Evolutionary conservation across 2,113 vertebrate genomes (phyloP).

Genomic region (Ascaphus truei): DNA sequence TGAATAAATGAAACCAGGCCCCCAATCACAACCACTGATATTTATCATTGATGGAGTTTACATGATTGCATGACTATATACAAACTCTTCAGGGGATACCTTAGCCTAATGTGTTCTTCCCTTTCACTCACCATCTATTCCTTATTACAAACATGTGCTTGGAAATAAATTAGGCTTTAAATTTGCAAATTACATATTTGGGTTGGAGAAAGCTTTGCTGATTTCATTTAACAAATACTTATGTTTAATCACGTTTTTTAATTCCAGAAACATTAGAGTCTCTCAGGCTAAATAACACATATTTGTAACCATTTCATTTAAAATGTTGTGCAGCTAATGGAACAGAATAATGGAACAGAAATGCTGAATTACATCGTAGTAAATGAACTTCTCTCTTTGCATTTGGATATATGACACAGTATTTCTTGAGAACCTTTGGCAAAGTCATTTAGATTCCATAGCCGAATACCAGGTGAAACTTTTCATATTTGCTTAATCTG

Average conservation of each 20-base stretch:
- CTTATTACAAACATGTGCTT: slow-evolving; percentile 49
- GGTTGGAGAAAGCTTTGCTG: slow-evolving; percentile 30
- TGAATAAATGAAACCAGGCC: slow-evolving; percentile 29
- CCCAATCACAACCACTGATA: slow-evolving; percentile 25
- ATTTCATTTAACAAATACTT: slow-evolving; percentile 36
- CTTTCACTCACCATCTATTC: slow-evolving; percentile 41
- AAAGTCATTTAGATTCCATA: slow-evolving; percentile 45
- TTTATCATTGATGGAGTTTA: slow-evolving; percentile 26
- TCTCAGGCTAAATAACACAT: slow-evolving; percentile 52
- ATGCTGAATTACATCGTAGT: slow-evolving; percentile 44
- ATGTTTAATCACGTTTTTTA: slow-evolving; percentile 30
- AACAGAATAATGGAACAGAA: slow-evolving; percentile 47
- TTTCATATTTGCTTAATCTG: slow-evolving; percentile 52
- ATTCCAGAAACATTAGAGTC: slow-evolving; percentile 30
- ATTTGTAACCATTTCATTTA: slow-evolving; percentile 45
- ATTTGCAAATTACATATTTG: slow-evolving; percentile 50
- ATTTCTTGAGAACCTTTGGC: slow-evolving; percentile 46
- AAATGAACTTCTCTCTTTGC: slow-evolving; percentile 46
- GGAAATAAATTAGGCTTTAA: slow-evolving; percentile 44
- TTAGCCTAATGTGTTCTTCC: slow-evolving; percentile 37
- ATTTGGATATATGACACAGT: slow-evolving; percentile 43
- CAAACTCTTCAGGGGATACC: slow-evolving; percentile 25
- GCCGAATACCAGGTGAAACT: slow-evolving; percentile 46
- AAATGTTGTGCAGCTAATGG: slow-evolving; percentile 45
- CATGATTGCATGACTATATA: slow-evolving; percentile 36